Evolutionary conservation across 2,888 invertebrate species (phyloP).

Genomic region (Tetranychus truncatus): DNA sequence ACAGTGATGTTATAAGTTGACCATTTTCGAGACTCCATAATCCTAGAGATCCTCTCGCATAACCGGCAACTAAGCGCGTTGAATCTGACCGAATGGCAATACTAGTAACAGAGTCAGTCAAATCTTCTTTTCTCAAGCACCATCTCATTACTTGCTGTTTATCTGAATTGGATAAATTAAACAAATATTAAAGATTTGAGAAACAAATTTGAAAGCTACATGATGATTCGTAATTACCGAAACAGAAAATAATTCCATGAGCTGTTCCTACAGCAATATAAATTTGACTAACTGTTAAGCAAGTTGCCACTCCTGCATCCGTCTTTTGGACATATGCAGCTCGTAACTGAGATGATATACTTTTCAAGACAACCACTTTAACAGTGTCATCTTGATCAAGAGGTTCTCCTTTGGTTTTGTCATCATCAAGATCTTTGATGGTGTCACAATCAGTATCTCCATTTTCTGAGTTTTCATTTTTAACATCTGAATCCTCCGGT

Average conservation of each 20-base stretch:
- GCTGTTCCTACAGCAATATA: conserved; percentile 74
- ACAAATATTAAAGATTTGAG: neutral
- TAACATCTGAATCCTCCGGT: neutral
- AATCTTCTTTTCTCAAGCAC: conserved; percentile 53
- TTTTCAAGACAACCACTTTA: conserved; percentile 44
- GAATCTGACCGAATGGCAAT: conserved; percentile 71
- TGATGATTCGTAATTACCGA: conserved; percentile 42
- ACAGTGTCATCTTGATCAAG: neutral
- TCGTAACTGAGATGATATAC: conserved; percentile 65
- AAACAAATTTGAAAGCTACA: too few relatives aligned
- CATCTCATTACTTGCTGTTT: conserved; percentile 63
- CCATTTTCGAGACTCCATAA: conserved; percentile 68
- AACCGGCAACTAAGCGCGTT: conserved; percentile 59
- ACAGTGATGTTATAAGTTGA: conserved; percentile 48
- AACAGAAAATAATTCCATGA: conserved; percentile 70
- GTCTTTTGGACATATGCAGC: conserved; percentile 68
- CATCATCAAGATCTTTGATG: neutral
- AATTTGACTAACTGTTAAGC: conserved; percentile 34
- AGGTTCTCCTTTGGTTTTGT: neutral
- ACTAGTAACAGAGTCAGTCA: conserved; percentile 43
- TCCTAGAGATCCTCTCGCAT: conserved; percentile 52
- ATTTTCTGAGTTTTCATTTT: neutral
- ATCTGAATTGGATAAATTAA: conserved; percentile 29
- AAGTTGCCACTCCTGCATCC: conserved; percentile 69
- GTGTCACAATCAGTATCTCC: neutral